phyloP scores from a whole-genome alignment of 2,113 vertebrate genomes.

The Myocastor coypus region DNA sequence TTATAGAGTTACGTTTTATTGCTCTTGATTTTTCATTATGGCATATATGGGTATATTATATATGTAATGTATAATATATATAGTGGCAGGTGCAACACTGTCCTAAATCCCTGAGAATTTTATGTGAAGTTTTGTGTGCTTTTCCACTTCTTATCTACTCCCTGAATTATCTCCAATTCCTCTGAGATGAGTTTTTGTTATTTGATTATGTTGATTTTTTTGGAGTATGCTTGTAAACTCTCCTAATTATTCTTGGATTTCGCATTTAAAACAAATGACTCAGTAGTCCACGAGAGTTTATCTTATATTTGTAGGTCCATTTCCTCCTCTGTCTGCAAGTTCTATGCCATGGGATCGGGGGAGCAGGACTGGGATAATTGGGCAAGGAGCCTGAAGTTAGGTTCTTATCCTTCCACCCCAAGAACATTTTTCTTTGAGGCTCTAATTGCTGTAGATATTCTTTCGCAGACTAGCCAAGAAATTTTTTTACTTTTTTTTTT shows the following conservation, averaged over 20 bases:
- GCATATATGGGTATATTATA: not conserved
- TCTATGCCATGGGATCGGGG: not conserved
- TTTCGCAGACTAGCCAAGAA: not conserved
- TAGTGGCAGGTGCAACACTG: not conserved
- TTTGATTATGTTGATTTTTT: not conserved
- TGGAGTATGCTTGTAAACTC: not conserved
- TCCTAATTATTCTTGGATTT: not conserved
- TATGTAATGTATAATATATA: not conserved
- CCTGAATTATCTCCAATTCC: not conserved
- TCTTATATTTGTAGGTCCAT: not conserved
- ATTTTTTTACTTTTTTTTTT: not conserved
- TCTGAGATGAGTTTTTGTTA: not conserved
- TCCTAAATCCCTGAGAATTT: conserved; percentile 6
- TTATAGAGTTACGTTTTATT: not conserved
- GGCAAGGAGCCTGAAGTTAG: not conserved
- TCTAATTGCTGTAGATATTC: not conserved
- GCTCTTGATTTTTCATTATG: not conserved
- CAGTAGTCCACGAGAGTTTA: not conserved
- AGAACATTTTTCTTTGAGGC: not conserved
- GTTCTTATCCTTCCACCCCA: not conserved
- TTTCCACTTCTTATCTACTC: conserved; percentile 16
- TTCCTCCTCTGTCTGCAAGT: not conserved
- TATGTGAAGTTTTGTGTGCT: not conserved
- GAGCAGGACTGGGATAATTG: not conserved
- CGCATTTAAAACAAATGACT: not conserved